Conservation (phyloP, 1,140 invertebrate genomes). For the Leguminivora glycinivorella region DNA sequence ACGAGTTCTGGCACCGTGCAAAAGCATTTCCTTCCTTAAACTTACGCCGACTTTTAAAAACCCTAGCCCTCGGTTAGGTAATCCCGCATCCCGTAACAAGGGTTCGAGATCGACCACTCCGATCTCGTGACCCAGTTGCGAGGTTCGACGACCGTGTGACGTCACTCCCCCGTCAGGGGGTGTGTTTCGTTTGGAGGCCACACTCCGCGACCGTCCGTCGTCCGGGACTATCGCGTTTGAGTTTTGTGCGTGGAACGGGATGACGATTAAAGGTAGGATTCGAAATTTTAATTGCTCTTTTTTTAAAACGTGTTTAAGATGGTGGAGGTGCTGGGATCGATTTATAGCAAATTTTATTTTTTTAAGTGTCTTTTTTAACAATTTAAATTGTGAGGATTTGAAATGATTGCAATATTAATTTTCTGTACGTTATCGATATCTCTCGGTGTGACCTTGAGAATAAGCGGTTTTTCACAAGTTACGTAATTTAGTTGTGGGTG, state of each 20-base stretch:
- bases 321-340: neutral
- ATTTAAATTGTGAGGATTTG: neutral
- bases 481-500: conserved; percentile 5
- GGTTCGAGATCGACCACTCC: conserved; percentile 54
- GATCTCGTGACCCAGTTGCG: conserved; percentile 67
- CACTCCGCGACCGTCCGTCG: conserved; percentile 48
- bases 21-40: too few species aligned
- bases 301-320: neutral
- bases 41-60: neutral
- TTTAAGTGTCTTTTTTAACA: too few species aligned
- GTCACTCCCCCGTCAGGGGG: conserved; percentile 65
- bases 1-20: too few species aligned
- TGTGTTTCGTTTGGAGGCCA: conserved; percentile 66
- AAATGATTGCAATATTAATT: neutral
- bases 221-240: conserved; percentile 42
- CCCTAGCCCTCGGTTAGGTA: conserved; percentile 37
- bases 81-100: conserved; percentile 39
- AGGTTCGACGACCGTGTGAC: conserved; percentile 69
- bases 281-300: neutral
- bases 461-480: neutral
- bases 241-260: conserved; percentile 39
- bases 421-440: neutral
- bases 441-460: neutral
- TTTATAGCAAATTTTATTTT: neutral
- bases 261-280: conserved; percentile 78